Conservation (phyloP, 2,113 vertebrate species). For the Chaenocephalus aceratus region DNA sequence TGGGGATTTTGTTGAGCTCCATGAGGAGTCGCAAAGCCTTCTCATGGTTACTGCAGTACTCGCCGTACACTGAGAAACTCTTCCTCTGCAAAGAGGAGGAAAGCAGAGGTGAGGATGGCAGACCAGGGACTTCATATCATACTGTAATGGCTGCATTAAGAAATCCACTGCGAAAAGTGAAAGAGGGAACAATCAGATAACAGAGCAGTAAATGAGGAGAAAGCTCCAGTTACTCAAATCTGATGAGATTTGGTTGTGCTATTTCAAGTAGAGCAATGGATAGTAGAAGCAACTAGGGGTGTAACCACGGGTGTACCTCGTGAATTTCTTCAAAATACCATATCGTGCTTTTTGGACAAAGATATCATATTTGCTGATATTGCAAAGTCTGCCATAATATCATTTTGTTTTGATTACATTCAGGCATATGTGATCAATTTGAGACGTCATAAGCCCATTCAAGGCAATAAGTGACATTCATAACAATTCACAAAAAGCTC, state of each 20-base stretch:
- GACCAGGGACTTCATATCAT: neutral
- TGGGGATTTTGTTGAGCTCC: conserved; percentile 96
- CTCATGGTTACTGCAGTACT: conserved; percentile 99
- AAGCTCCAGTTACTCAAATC: neutral
- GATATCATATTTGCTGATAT: too few relatives aligned
- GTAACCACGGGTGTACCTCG: too few relatives aligned
- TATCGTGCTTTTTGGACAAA: too few relatives aligned
- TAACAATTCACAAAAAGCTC: too few relatives aligned
- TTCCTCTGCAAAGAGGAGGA: conserved; percentile 87
- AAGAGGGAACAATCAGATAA: neutral
- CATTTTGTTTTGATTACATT: too few relatives aligned
- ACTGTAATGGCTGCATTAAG: conserved; percentile 1
- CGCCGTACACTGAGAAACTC: conserved; percentile 95
- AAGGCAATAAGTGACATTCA: too few relatives aligned
- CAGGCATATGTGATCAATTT: too few relatives aligned
- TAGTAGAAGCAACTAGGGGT: neutral
- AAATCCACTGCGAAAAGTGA: neutral
- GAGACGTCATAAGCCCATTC: too few relatives aligned
- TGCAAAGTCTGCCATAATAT: too few relatives aligned
- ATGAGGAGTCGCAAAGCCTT: conserved; percentile 96
- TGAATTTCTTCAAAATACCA: too few relatives aligned
- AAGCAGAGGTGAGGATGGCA: conserved; percentile 19
- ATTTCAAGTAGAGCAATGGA: neutral
- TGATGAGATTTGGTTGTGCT: conserved; percentile 5
- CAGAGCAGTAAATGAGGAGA: conserved; percentile 18